phyloP scores from a whole-genome alignment of 2,888 invertebrate species.

The Cosmorhoe ocellata region DNA sequence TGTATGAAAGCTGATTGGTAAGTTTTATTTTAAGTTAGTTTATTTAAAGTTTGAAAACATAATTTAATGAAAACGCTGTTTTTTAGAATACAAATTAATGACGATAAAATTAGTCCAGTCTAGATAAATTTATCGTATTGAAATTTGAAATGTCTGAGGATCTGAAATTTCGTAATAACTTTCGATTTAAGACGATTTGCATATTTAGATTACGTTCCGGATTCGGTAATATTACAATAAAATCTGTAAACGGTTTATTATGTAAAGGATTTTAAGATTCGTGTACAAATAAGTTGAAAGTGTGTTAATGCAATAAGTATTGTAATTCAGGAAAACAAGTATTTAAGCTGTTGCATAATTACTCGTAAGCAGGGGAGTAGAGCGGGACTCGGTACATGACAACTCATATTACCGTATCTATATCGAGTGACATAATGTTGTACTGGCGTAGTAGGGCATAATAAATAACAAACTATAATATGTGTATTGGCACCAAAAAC shows the following conservation, averaged over 20 bases:
- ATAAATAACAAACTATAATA: constrained; percentile 24
- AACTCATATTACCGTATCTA: constrained; percentile 30
- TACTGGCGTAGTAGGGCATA: constrained; percentile 23
- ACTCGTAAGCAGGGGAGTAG: constrained; percentile 27
- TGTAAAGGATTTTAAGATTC: constrained; percentile 36
- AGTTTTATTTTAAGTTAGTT: constrained; percentile 28
- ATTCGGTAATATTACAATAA: constrained; percentile 39
- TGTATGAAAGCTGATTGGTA: constrained; percentile 29
- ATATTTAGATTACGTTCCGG: constrained; percentile 37
- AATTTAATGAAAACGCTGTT: too few relatives aligned
- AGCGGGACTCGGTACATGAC: constrained; percentile 18
- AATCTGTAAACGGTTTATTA: constrained; percentile 36
- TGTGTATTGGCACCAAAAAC: constrained; percentile 47
- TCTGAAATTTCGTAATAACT: constrained; percentile 40
- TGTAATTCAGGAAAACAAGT: constrained; percentile 28
- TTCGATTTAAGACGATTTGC: constrained; percentile 39
- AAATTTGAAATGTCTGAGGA: constrained; percentile 31
- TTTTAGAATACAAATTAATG: constrained; percentile 22
- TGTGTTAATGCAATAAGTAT: constrained; percentile 27
- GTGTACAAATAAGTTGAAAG: constrained; percentile 27
- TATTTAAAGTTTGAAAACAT: constrained; percentile 25
- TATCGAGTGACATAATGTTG: constrained; percentile 49
- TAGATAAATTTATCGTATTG: constrained; percentile 29
- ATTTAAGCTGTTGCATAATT: constrained; percentile 26
- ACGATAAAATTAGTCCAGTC: constrained; percentile 24